These are phyloP conservation scores for Melanotaenia trifasciata DNA, from an alignment of 2,797 vertebrate species.

Conservation along the genomic window DNA sequence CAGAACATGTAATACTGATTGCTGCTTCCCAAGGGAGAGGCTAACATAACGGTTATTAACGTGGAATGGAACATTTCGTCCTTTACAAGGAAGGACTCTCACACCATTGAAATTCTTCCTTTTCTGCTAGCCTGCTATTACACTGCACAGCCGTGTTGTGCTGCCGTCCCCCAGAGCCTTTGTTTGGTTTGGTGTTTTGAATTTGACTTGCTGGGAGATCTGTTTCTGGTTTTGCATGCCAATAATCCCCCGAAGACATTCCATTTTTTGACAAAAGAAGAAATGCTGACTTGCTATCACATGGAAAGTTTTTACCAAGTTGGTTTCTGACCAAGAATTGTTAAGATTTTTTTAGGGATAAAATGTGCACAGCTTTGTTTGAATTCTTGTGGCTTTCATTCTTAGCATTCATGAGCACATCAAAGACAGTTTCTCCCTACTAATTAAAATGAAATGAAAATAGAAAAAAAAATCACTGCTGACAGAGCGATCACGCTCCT, in stretches of 20 bases:
- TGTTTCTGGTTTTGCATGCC: constrained; percentile 30
- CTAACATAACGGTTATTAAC: constrained; percentile 33
- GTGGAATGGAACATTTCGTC: constrained; percentile 44
- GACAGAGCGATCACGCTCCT: not conserved
- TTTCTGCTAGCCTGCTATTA: constrained; percentile 54
- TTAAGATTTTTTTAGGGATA: constrained; percentile 1
- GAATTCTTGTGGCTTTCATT: constrained; percentile 22
- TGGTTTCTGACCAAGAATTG: constrained; percentile 24
- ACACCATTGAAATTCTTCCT: constrained; percentile 22
- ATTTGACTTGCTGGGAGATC: constrained; percentile 18
- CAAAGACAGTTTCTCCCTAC: constrained; percentile 8
- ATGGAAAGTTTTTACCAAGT: constrained; percentile 1
- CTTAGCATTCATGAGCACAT: not conserved
- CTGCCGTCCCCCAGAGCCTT: constrained; percentile 7
- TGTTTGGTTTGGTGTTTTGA: constrained; percentile 30
- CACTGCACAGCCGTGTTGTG: constrained; percentile 26
- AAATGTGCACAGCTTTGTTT: constrained; percentile 4
- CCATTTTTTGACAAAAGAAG: constrained; percentile 8
- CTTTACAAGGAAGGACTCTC: constrained; percentile 30
- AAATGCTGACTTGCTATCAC: constrained; percentile 20
- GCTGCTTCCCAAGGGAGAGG: constrained; percentile 19
- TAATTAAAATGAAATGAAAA: constrained; percentile 21
- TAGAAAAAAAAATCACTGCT: not conserved
- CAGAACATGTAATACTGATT: constrained; percentile 20
- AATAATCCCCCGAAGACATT: not conserved